Conservation (phyloP, 2,113 vertebrate genomes). For the Regulus satrapa region DNA sequence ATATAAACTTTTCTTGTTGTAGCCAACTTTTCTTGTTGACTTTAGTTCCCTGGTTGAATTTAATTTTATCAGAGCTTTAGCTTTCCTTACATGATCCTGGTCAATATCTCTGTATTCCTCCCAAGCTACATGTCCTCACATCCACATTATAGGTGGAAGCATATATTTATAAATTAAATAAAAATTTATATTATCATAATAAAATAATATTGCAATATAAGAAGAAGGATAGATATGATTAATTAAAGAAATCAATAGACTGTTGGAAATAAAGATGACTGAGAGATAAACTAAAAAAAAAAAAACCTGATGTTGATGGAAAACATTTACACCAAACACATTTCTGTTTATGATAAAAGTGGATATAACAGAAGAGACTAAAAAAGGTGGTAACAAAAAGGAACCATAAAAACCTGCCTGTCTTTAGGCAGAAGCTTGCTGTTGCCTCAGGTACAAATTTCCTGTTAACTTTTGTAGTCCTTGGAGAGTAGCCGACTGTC, state of each 20-base stretch:
- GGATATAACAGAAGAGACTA: background rate
- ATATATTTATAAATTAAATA: background rate
- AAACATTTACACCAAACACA: background rate
- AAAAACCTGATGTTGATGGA: no score
- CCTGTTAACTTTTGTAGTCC: slow-evolving; percentile 21
- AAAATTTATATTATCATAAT: background rate
- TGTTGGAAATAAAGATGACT: background rate
- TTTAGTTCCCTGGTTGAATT: background rate
- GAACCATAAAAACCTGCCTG: background rate
- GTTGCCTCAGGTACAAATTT: slow-evolving; percentile 12
- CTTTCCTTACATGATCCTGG: background rate
- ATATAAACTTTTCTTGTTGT: background rate
- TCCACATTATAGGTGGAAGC: background rate
- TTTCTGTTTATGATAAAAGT: background rate
- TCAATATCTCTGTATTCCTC: background rate
- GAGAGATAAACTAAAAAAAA: background rate
- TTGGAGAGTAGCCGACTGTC: slow-evolving; percentile 12
- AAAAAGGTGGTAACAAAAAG: background rate
- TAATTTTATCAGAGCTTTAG: background rate
- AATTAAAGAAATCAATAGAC: background rate
- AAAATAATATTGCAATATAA: background rate
- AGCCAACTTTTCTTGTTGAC: background rate
- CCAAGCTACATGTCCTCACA: background rate
- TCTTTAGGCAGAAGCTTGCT: background rate
- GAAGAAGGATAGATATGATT: background rate